A percentile compares a stretch with the other conserved stretches of the same genome.
phyloP scores from a whole-genome alignment of 2,113 vertebrate species.

The Gopherus evgoodei region DNA sequence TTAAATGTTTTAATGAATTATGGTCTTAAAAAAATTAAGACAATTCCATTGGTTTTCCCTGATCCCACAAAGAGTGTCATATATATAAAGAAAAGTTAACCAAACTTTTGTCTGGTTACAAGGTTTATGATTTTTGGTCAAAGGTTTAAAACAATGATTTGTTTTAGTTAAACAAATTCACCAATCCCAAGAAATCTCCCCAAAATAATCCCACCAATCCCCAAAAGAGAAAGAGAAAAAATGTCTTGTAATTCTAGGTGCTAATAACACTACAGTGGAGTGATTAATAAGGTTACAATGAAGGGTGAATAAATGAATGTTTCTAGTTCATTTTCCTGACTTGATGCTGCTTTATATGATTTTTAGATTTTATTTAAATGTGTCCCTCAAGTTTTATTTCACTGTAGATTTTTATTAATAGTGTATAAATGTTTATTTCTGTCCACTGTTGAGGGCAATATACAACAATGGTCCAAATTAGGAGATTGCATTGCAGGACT shows the following conservation, averaged over 20 bases:
- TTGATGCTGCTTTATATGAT: background rate
- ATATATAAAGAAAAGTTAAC: background rate
- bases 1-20: background rate
- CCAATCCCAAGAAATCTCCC: background rate
- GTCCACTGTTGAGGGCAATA: background rate
- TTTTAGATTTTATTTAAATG: slow-evolving; percentile 41
- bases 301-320: slow-evolving; percentile 45
- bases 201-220: too few species aligned
- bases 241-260: background rate
- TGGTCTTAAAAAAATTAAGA: background rate
- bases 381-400: slow-evolving; percentile 19
- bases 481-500: background rate
- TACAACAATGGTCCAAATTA: background rate
- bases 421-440: slow-evolving; percentile 8
- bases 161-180: slow-evolving; percentile 28
- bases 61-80: background rate
- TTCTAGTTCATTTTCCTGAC: slow-evolving; percentile 64
- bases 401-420: background rate
- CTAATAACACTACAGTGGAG: slow-evolving; percentile 24
- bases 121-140: slow-evolving; percentile 13
- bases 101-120: background rate
- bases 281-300: background rate
- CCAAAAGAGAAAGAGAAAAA: background rate
- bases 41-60: background rate
- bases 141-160: slow-evolving; percentile 37